Base-by-base conservation (phyloP, 2,113 vertebrate species). In the Emydocephalus ijimae region DNA sequence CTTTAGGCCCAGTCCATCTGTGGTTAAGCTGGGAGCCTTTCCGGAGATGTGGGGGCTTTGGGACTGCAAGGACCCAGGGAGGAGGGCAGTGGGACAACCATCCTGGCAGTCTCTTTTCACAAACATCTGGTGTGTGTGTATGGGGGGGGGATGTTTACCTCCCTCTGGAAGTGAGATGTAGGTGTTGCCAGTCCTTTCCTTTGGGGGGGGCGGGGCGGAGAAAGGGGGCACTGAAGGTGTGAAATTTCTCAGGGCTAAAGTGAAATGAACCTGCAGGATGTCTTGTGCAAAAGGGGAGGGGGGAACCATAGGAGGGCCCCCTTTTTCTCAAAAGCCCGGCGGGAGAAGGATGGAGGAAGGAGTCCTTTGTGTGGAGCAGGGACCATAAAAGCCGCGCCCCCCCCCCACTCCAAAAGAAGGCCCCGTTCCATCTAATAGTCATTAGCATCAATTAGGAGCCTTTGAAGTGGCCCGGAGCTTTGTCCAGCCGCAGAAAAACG, bases 381-480 rank as follows among this genome's bases (percentile, higher is more conserved):
- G 96, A 98, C 97, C 97, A 97, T 98, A 97, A 98, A 96, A 95
- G 94, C 94, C 50, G 93, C 94, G 64, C 94, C 96, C 97, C 97
- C 97, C 94, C 94, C 88, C 5, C 45, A 45, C 45, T 98, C 94
- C 96, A 95, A 96, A 92, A 81, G 90, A 97, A 95, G 95, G 95
- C 96, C 96, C 97, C 95, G 96, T 97, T 98, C 98, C 96, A 98
- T 98, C 97, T 98, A 98, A 98, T 97, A 98, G 98, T 98, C 98
- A 99, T 99, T 99, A 99, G 97, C 98, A 98, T 98, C 98, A 98
- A 99, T 99, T 98, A 98, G 98, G 93, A 95, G 96, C 98, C 97
- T 99, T 99, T 99, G 98, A 99, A 98, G 98, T 98, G 85, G 96
- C 94, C 92, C 97, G 95, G 8, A 93, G 92, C 96, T 96, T 99